Evolutionary conservation across 1,140 invertebrate species (phyloP).

Genomic region (Euwallacea fornicatus): DNA sequence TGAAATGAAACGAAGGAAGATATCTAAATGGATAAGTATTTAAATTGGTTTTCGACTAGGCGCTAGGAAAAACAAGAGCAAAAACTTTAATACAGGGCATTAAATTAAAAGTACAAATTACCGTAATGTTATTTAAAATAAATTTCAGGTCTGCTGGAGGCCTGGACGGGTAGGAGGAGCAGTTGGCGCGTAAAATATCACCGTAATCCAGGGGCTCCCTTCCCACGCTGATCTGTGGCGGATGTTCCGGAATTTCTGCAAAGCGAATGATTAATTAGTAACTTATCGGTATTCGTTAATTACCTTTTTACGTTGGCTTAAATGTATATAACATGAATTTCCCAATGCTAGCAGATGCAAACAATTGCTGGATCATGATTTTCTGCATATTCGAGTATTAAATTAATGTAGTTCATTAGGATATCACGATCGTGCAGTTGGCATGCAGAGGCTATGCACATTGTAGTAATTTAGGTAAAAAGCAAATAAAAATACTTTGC

Average conservation of each 20-base stretch:
- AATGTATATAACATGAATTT: too few relatives aligned
- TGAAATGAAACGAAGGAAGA: too few relatives aligned
- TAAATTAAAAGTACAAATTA: conserved; percentile 52
- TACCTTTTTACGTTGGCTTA: too few relatives aligned
- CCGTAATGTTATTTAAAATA: conserved; percentile 73
- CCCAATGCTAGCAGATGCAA: too few relatives aligned
- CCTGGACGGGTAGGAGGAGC: conserved; percentile 70
- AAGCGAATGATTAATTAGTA: conserved; percentile 27
- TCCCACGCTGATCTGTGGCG: conserved; percentile 58
- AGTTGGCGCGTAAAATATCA: conserved; percentile 73
- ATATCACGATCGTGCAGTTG: too few relatives aligned
- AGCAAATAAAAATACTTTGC: too few relatives aligned
- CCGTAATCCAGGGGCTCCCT: conserved; percentile 54
- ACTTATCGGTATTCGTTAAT: too few relatives aligned
- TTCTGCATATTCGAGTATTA: too few relatives aligned
- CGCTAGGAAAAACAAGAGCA: conserved; percentile 14
- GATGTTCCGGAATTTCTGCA: conserved; percentile 62
- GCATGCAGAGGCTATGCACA: too few relatives aligned
- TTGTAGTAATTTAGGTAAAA: too few relatives aligned
- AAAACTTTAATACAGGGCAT: conserved; percentile 18
- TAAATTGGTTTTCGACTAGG: conserved; percentile 19
- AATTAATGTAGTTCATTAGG: too few relatives aligned
- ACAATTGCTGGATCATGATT: too few relatives aligned
- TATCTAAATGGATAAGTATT: not conserved
- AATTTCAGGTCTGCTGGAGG: conserved; percentile 73